Percentiles rank a stretch among this genome's conserved stretches.
phyloP scores from a whole-genome alignment of 2,888 invertebrate species.

The Podabrus alpinus region DNA sequence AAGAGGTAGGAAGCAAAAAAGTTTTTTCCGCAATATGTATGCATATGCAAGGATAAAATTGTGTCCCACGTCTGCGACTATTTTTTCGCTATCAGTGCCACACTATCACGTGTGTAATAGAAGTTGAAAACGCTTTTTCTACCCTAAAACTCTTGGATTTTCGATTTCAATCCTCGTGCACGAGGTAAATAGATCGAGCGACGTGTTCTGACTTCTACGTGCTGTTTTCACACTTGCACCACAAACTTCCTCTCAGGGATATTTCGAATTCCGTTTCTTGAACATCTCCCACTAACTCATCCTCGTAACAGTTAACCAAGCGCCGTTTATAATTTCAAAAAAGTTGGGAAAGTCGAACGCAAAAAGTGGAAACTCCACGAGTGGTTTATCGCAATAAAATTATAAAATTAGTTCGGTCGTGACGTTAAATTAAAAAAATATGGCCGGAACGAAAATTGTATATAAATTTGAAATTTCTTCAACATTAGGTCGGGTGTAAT shows the following conservation, averaged over 20 bases:
- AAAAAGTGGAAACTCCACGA: neutral
- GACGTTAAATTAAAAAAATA: neutral
- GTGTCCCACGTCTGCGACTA: conserved; percentile 39
- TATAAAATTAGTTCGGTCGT: neutral
- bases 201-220: conserved; percentile 42
- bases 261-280: conserved; percentile 9
- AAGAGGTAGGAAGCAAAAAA: neutral
- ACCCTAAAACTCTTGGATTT: conserved; percentile 41
- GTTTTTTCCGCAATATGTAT: conserved; percentile 42
- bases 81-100: conserved; percentile 41
- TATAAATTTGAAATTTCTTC: neutral
- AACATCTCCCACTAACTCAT: neutral
- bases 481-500: conserved; percentile 12
- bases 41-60: conserved; percentile 38
- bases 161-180: conserved; percentile 49
- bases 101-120: conserved; percentile 36
- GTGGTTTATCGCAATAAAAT: neutral
- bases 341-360: neutral
- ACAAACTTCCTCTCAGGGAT: conserved; percentile 19
- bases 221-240: conserved; percentile 30
- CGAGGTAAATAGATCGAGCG: conserved; percentile 48
- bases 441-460: neutral
- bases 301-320: neutral
- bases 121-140: conserved; percentile 37
- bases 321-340: neutral